These are phyloP conservation scores for Magallana ariakensis DNA, from an alignment of 1,140 invertebrate genomes.

Conservation along the genomic window DNA sequence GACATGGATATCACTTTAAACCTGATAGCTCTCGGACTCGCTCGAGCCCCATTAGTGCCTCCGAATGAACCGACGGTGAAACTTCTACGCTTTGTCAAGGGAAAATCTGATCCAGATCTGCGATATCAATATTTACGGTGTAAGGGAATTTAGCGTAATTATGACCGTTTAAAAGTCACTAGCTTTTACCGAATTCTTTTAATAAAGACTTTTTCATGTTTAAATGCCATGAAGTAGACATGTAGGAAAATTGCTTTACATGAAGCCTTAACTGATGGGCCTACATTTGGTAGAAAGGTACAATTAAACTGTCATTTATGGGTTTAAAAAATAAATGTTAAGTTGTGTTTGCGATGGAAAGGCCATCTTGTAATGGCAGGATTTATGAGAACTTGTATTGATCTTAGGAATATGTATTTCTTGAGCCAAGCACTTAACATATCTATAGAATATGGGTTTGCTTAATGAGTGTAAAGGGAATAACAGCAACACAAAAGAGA, in stretches of 20 bases:
- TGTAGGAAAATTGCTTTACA: background rate
- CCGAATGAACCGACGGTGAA: background rate
- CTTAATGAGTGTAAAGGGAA: background rate
- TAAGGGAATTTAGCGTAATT: background rate
- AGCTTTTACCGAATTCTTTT: background rate
- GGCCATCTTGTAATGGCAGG: background rate
- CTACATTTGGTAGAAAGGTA: background rate
- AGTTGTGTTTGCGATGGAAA: background rate
- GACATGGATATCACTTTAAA: background rate
- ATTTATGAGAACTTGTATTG: background rate
- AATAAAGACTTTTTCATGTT: background rate
- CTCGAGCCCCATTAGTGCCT: background rate
- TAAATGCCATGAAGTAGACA: conserved; percentile 1
- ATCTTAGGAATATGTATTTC: background rate
- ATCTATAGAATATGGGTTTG: background rate
- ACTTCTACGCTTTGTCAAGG: background rate
- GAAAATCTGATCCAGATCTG: conserved; percentile 3
- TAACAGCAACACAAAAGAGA: no score
- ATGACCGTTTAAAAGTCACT: background rate
- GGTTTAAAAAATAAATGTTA: background rate
- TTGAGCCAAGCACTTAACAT: background rate
- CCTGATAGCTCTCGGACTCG: background rate
- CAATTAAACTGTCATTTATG: background rate
- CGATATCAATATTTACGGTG: background rate
- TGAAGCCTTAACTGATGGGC: conserved; percentile 5